Evolutionary conservation across 2,113 vertebrate species (phyloP).

Genomic region (Barnardius zonarius): DNA sequence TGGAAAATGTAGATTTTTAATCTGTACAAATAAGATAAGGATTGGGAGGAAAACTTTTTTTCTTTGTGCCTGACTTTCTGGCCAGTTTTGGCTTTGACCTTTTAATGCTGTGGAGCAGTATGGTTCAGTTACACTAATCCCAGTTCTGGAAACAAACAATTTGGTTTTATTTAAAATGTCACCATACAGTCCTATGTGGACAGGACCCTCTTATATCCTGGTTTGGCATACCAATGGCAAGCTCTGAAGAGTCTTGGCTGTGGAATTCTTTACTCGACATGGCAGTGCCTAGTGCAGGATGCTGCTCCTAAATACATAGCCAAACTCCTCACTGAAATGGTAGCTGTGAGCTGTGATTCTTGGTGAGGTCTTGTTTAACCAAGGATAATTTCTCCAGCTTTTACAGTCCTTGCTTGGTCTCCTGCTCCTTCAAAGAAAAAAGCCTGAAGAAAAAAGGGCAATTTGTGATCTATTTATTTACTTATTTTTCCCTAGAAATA

Average conservation of each 20-base stretch:
- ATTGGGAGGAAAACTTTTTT: background rate
- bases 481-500: background rate
- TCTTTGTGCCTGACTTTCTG: background rate
- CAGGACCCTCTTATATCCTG: accelerated
- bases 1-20: background rate
- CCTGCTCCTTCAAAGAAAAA: background rate
- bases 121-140: background rate
- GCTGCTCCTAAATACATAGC: background rate
- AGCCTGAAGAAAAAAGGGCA: background rate
- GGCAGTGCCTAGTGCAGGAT: background rate
- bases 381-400: background rate
- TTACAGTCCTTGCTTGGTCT: background rate
- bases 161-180: background rate
- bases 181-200: background rate
- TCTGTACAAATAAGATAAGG: background rate
- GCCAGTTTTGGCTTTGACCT: background rate
- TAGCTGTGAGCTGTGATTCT: background rate
- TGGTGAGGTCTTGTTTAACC: background rate
- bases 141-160: background rate
- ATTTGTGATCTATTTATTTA: background rate
- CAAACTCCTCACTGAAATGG: background rate
- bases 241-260: background rate
- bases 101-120: background rate
- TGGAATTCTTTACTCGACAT: background rate
- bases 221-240: background rate